phyloP scores from a whole-genome alignment of 64 coral and sea anemone genomes.

The Platygyra sinensis region DNA sequence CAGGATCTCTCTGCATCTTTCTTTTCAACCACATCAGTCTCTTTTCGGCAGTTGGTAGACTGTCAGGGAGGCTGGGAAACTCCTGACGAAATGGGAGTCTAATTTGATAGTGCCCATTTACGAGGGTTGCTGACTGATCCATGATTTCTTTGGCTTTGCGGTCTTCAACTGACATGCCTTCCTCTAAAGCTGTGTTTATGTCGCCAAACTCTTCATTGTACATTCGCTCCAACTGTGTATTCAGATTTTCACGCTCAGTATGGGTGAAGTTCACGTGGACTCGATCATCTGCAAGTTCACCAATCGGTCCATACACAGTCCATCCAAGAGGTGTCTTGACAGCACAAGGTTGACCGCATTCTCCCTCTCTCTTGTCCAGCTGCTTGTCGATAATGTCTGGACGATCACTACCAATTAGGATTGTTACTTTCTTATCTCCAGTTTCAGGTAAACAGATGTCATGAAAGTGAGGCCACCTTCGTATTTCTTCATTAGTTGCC shows the following conservation, averaged over 20 bases:
- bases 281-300: neutral
- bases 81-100: constrained; percentile 72
- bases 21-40: constrained; percentile 20
- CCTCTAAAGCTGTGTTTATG: too few relatives aligned
- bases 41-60: constrained; percentile 56
- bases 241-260: constrained; percentile 39
- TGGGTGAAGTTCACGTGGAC: constrained; percentile 9
- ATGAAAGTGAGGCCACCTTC: too few relatives aligned
- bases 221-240: constrained; percentile 32
- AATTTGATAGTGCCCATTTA: constrained; percentile 65
- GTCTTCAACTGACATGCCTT: constrained; percentile 54
- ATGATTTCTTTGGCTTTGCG: constrained; percentile 37
- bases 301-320: constrained; percentile 61
- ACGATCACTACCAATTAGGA: too few relatives aligned
- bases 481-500: too few relatives aligned
- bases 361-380: too few relatives aligned
- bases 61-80: constrained; percentile 69
- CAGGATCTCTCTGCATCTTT: constrained; percentile 49
- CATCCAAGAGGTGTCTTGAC: constrained; percentile 52
- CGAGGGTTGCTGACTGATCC: constrained; percentile 40
- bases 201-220: constrained; percentile 46
- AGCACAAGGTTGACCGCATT: too few relatives aligned
- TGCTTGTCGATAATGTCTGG: too few relatives aligned
- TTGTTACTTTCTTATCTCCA: too few relatives aligned
- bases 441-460: too few relatives aligned